phyloP scores from a whole-genome alignment of 2,888 invertebrate species.

The Amphipoea oculea region DNA sequence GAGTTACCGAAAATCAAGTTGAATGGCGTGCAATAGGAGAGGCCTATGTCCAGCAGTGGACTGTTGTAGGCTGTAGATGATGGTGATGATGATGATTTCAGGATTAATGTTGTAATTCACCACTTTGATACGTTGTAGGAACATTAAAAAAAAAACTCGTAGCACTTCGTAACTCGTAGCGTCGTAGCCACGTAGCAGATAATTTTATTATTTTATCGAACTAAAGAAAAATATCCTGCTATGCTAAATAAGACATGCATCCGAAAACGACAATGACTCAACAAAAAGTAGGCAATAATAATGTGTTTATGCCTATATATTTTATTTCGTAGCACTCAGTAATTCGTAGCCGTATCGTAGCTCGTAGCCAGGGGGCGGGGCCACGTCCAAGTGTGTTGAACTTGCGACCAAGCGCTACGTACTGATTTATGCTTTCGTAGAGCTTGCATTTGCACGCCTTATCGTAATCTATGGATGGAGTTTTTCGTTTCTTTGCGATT shows the following conservation, averaged over 20 bases:
- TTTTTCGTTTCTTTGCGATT: slow-evolving; percentile 46
- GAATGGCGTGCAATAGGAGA: not conserved
- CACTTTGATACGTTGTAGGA: not conserved
- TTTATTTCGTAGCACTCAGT: slow-evolving; percentile 23
- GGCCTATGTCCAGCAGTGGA: not conserved
- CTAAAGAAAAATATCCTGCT: not conserved
- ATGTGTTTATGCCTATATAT: not conserved
- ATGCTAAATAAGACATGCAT: not conserved
- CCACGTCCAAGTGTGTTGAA: slow-evolving; percentile 69
- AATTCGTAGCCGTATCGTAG: slow-evolving; percentile 45
- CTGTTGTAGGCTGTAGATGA: not conserved
- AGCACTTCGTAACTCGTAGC: not conserved
- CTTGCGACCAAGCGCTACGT: slow-evolving; percentile 61
- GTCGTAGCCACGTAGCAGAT: not conserved
- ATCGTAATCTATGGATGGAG: slow-evolving; percentile 59
- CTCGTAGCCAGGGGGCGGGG: slow-evolving; percentile 62
- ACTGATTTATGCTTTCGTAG: slow-evolving; percentile 59
- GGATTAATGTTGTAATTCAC: not conserved
- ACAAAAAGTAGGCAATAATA: not conserved
- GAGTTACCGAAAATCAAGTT: too few relatives aligned
- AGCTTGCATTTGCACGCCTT: slow-evolving; percentile 59
- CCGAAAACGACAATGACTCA: too few relatives aligned
- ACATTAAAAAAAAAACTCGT: not conserved
- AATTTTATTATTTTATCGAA: not conserved
- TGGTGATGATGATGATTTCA: not conserved